These are phyloP conservation scores for Rhopalosiphum padi DNA, from an alignment of 1,140 invertebrate species.

Conservation along the genomic window DNA sequence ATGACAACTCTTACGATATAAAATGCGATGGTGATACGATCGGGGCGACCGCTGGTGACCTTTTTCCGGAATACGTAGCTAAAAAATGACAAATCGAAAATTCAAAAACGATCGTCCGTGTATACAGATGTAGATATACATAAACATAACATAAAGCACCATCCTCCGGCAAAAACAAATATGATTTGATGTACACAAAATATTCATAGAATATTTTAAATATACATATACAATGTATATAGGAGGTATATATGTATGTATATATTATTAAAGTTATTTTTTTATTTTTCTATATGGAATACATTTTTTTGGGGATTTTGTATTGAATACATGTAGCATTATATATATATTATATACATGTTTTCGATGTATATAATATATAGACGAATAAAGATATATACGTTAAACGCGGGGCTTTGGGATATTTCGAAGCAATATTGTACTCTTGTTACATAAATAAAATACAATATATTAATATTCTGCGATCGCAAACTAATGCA, in stretches of 20 bases:
- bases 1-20: neutral
- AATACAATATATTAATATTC: neutral
- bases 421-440: neutral
- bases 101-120: neutral
- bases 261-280: constrained; percentile 3
- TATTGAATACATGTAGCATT: neutral
- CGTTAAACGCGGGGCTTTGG: neutral
- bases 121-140: neutral
- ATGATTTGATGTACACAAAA: neutral
- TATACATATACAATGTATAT: neutral
- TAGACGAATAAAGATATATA: neutral
- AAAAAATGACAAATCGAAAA: constrained; percentile 39
- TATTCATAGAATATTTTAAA: constrained; percentile 37
- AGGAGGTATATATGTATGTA: neutral
- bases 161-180: constrained; percentile 8
- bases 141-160: neutral
- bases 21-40: neutral
- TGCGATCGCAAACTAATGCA: neutral
- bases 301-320: neutral
- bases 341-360: neutral
- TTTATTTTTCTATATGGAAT: neutral
- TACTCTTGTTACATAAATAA: neutral
- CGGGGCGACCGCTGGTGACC: neutral
- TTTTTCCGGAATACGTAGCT: neutral
- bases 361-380: neutral